phyloP scores from a whole-genome alignment of 2,113 vertebrate species.

The Tychaedon coryphoeus region DNA sequence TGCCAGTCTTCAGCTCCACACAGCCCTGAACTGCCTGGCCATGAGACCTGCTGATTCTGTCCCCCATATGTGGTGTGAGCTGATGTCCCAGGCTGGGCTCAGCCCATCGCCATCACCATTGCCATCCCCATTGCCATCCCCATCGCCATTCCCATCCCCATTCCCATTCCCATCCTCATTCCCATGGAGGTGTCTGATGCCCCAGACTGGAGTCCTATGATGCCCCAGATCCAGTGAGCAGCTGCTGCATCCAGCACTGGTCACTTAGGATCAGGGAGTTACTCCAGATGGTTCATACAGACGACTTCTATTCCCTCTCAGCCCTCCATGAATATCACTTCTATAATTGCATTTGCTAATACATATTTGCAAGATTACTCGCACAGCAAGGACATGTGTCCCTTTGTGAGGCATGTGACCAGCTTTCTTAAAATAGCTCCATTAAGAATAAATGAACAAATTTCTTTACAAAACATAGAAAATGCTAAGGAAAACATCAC shows the following conservation, averaged over 20 bases:
- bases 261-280: neutral
- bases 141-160: too few relatives aligned
- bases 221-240: fast-evolving
- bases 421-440: neutral
- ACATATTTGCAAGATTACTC: neutral
- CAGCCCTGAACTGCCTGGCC: neutral
- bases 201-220: fast-evolving
- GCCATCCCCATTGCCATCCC: neutral
- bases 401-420: neutral
- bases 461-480: neutral
- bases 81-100: neutral
- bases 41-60: neutral
- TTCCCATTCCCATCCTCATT: neutral
- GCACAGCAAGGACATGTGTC: neutral
- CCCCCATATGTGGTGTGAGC: fast-evolving
- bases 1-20: neutral
- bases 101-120: neutral
- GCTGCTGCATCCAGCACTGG: neutral
- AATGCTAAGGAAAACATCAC: neutral
- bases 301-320: neutral
- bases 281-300: neutral
- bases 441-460: neutral
- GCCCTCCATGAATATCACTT: neutral
- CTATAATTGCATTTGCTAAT: neutral
- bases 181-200: neutral